A percentile compares a stretch with the other conserved stretches of the same genome.
phyloP scores from a whole-genome alignment of 92 coral and sea anemone species.

The Zoanthus solanderi region DNA sequence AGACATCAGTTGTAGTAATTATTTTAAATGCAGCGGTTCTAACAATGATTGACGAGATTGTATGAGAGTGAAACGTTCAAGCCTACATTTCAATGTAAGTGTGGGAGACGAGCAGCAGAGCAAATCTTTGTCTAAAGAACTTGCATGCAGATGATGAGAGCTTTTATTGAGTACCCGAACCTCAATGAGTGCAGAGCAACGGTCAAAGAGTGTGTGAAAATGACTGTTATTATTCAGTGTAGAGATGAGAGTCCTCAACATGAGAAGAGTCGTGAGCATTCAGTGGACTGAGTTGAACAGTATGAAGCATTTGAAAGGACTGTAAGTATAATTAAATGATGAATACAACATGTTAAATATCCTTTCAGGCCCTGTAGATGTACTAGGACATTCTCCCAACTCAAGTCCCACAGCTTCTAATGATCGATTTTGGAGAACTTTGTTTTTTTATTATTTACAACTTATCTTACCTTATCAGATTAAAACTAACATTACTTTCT shows the following conservation, averaged over 20 bases:
- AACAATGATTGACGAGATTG: background rate
- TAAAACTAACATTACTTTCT: no score
- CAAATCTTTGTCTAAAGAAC: background rate
- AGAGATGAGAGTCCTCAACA: constrained; percentile 6
- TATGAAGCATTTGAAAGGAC: constrained; percentile 20
- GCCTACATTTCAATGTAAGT: background rate
- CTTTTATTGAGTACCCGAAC: background rate
- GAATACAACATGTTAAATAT: background rate
- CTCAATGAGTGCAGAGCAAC: background rate
- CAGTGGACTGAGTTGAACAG: constrained; percentile 34
- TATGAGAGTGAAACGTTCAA: background rate
- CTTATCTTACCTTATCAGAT: no score
- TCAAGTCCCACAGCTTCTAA: no score
- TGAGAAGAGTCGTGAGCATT: constrained; percentile 26
- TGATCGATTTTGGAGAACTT: no score
- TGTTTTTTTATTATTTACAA: no score
- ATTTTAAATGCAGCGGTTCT: background rate
- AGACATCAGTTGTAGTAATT: background rate
- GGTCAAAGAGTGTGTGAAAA: background rate
- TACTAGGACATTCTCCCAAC: no score
- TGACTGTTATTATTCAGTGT: background rate
- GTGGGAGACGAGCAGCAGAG: constrained; percentile 13
- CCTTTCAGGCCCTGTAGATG: no score
- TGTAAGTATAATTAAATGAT: constrained; percentile 26
- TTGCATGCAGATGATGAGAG: background rate